These are phyloP conservation scores for Gobiocypris rarus DNA, from an alignment of 2,113 vertebrate species.

Conservation along the genomic window DNA sequence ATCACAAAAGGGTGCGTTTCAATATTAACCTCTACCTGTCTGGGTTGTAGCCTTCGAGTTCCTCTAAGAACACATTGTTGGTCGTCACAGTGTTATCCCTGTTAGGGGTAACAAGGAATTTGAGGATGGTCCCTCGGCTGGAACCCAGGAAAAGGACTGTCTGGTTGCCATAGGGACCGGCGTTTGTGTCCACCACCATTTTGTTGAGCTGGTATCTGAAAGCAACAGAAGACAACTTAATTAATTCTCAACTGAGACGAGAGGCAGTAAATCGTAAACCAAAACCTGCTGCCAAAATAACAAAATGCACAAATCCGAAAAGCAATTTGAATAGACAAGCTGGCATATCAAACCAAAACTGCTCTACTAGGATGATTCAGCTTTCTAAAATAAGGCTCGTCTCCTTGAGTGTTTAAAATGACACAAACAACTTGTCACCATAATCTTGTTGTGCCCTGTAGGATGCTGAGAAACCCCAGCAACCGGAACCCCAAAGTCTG, in stretches of 20 bases:
- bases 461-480: constrained; percentile 40
- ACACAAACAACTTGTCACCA: constrained; percentile 54
- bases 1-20: not conserved
- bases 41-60: constrained; percentile 91
- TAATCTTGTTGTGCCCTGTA: constrained; percentile 29
- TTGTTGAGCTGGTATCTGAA: constrained; percentile 91
- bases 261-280: not conserved
- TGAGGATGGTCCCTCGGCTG: constrained; percentile 88
- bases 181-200: constrained; percentile 88
- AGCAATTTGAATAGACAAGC: constrained; percentile 69
- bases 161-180: constrained; percentile 87
- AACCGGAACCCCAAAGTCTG: constrained; percentile 34
- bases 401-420: constrained; percentile 63
- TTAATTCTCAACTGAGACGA: constrained; percentile 55
- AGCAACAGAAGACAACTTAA: constrained; percentile 24
- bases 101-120: constrained; percentile 89
- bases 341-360: constrained; percentile 54
- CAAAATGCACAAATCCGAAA: constrained; percentile 60
- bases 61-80: constrained; percentile 88
- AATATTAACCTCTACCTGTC: constrained; percentile 81
- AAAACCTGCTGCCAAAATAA: constrained; percentile 56
- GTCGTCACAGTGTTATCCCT: constrained; percentile 75
- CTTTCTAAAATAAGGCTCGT: constrained; percentile 50
- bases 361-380: constrained; percentile 50
- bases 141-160: constrained; percentile 93